Evolutionary conservation across 2,113 vertebrate genomes (phyloP), one percentile per base, ranked within the genome.

Genomic region (Aegotheles bennettii): DNA sequence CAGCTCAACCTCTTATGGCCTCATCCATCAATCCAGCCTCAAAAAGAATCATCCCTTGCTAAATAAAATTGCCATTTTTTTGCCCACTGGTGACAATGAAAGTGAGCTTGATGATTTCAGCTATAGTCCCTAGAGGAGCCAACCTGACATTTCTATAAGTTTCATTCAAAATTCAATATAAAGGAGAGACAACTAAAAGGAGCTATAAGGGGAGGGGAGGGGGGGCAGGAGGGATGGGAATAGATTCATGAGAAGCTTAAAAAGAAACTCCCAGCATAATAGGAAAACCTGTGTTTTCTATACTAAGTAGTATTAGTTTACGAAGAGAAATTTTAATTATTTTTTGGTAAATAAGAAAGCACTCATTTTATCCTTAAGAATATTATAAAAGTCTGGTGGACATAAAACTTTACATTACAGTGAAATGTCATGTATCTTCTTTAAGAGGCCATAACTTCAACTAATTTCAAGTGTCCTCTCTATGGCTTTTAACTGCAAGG

Each of bases 11-110:
- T 90, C 68, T 74, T 31, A 35, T 11, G 33, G 50, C 54, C 57
- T 86, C 83, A 92, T 84, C 64, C 80, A 90, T 81, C 91, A 90
- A 67, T 81, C 9, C 18, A 67, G 26, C n/a, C 60, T 85, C 82
- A 82, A 89, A 95, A 21, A 68, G 31, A 85, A 73, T 8, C 36
- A 73, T 17, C 63, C 20, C 59, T 6, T 74, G 64, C 63, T 83
- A 77, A 86, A 77, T 57, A 77, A 73, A 90, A 84, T 42, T 83
- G 59, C 26, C 45, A 80, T 90, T 94, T 95, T 75, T n/a, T 90
- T 59, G 88, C 50, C 42, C 90, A 19, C 16, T 53, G 31, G 20
- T 82, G 57, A 64, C 84, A 95, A 87, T 48, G 56, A 78, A 94
- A 68, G 25, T 36, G 57, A 84, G 51, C 61, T 77, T 31, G 42